Percentiles rank a stretch among this genome's conserved stretches.
phyloP scores from a whole-genome alignment of 1,140 invertebrate genomes.

The Trichonephila clavipes region DNA sequence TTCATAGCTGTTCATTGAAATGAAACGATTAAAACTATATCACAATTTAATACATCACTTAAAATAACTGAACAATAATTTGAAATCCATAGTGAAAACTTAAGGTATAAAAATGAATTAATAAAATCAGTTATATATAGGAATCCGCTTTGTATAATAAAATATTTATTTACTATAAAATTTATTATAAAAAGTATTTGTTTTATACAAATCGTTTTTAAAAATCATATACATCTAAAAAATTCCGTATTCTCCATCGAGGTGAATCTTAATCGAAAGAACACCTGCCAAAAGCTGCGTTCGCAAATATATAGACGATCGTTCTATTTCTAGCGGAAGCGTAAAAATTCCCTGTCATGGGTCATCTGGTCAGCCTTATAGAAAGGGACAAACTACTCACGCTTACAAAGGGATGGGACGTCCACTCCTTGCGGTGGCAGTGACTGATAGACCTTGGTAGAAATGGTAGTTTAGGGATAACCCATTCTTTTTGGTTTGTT shows the following conservation, averaged over 20 bases:
- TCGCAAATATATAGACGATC: background rate
- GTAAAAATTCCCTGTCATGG: background rate
- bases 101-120: no score
- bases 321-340: background rate
- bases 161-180: no score
- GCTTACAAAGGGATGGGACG: background rate
- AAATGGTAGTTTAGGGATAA: background rate
- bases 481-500: background rate
- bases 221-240: no score
- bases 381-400: constrained; percentile 23
- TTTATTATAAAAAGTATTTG: no score
- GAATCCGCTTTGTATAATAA: no score
- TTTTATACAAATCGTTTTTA: no score
- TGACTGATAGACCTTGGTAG: constrained; percentile 15
- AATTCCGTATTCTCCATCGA: background rate
- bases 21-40: no score
- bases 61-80: no score
- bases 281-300: constrained; percentile 35
- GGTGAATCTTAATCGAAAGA: constrained; percentile 8
- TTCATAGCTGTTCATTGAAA: no score
- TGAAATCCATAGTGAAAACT: no score
- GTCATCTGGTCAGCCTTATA: constrained; percentile 7
- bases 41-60: no score
- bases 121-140: no score
- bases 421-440: background rate